Evolutionary conservation across 2,888 invertebrate species (phyloP), one percentile per base, ranked within the genome.

Genomic region (Parnassius orleans): DNA sequence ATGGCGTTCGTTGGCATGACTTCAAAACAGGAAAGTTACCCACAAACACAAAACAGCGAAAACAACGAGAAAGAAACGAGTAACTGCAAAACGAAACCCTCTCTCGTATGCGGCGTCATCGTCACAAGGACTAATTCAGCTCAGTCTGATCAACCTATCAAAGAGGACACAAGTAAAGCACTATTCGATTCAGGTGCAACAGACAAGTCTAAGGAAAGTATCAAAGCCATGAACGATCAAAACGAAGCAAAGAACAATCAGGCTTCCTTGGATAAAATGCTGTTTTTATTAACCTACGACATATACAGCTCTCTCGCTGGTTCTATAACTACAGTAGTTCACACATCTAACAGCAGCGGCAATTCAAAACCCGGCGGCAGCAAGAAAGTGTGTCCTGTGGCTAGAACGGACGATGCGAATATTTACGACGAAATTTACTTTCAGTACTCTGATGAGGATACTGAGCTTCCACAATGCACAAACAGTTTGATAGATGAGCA

Each of bases 141-240:
- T 5, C 79, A 81, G 3, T 71, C 83, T 3, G 79, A 63, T 19
- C 80, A 81, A 63, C 86, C 90, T 1, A 85, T 87, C 63, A 80
- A 80, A 65, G 90, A 88, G 24, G 87, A 90, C 67, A 81, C 83
- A 9, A 87, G 87, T 67, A 90, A 90, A 77, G 86, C 84, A 0
- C 77, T 90, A 9, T 90, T 90, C 65, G 87, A 90, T 63, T 81
- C 84, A 0, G 85, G 85, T n/a, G 80, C 77, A 1, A 66, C 67
- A 9, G 84, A 86, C 65, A 80, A 82, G 62, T 76, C 84, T 15
- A 78, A 80, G 67, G 90, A 90, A 67, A 87, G 79, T 61, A 94
- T 96, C 10, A 94, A 95, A 71, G 94, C 95, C 12, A 94, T 96
- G 93, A 96, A 96, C 79, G 95, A 95, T 77, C 94, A 95, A 63